Percentiles rank a stretch among this genome's conserved stretches.
Evolutionary conservation across 2,113 vertebrate species (phyloP).

Genomic region (Micronycteris hirsuta): DNA sequence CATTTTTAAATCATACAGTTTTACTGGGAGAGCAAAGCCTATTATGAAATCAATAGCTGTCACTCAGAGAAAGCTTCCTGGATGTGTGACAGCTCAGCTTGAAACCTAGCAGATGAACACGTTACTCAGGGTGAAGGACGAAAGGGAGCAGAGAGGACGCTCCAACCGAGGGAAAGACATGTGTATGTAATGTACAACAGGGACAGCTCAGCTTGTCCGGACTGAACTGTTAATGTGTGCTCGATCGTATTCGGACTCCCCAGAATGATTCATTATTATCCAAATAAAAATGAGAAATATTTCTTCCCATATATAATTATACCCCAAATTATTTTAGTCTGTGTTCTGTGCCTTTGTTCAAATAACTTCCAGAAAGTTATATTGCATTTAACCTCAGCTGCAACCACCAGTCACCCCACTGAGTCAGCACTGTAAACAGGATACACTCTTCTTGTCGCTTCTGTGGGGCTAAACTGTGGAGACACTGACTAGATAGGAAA

Average conservation of each 20-base stretch:
- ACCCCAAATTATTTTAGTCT: neutral
- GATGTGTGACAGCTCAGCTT: neutral
- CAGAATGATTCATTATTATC: neutral
- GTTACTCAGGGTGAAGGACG: neutral
- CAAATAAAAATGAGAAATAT: neutral
- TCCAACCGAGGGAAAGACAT: neutral
- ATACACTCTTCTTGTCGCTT: neutral
- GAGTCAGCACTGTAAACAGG: neutral
- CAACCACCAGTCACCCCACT: neutral
- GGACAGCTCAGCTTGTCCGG: neutral
- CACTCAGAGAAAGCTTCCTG: neutral
- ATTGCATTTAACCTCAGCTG: neutral
- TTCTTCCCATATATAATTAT: neutral
- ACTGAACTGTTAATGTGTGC: neutral
- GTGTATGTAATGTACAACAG: neutral
- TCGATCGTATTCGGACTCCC: neutral
- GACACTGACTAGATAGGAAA: neutral
- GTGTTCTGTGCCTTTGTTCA: neutral
- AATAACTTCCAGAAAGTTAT: neutral
- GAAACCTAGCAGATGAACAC: neutral
- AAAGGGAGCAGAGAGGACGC: fast-evolving
- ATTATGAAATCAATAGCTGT: neutral
- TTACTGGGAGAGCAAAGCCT: neutral
- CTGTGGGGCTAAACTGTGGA: neutral
- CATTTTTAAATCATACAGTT: neutral